These are phyloP conservation scores for Pseudomyrmex flavicornis DNA, from an alignment of 1,140 invertebrate species.

Conservation along the genomic window DNA sequence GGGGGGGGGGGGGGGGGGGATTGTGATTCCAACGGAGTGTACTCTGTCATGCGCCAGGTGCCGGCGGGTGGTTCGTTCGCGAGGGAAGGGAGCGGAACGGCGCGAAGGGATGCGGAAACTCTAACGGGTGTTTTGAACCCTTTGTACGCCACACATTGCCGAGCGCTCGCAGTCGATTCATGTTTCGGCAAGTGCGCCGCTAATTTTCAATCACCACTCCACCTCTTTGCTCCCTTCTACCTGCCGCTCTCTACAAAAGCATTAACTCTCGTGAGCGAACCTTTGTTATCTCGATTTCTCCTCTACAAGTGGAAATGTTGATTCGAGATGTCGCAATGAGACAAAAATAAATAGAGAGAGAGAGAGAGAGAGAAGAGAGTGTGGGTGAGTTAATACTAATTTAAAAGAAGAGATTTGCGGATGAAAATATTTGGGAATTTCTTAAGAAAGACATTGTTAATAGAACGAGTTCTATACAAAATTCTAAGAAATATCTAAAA, in stretches of 20 bases:
- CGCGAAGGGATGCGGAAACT: slow-evolving; percentile 57
- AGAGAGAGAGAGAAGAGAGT: too few relatives aligned
- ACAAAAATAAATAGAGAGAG: too few relatives aligned
- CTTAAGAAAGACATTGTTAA: neutral
- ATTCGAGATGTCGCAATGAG: neutral
- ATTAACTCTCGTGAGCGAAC: slow-evolving; percentile 41
- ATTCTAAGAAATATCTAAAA: neutral
- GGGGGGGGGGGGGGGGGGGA: too few relatives aligned
- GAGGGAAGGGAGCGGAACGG: slow-evolving; percentile 29
- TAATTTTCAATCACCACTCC: slow-evolving; percentile 51
- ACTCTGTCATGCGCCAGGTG: slow-evolving; percentile 75
- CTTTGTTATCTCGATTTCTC: neutral
- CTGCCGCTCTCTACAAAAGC: neutral
- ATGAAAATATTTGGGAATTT: neutral
- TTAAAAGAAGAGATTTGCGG: neutral
- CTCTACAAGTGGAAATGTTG: neutral
- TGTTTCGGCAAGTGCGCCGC: slow-evolving; percentile 7
- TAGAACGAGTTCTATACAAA: neutral
- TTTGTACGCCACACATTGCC: slow-evolving; percentile 31
- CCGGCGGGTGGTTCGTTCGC: slow-evolving; percentile 59
- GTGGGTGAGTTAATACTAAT: neutral
- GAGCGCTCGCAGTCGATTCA: slow-evolving; percentile 39
- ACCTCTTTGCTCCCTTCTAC: neutral
- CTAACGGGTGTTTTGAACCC: slow-evolving; percentile 68
- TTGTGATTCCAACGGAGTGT: slow-evolving; percentile 73